Evolutionary conservation across 2,888 invertebrate species (phyloP).

Genomic region (Hesperia comma): DNA sequence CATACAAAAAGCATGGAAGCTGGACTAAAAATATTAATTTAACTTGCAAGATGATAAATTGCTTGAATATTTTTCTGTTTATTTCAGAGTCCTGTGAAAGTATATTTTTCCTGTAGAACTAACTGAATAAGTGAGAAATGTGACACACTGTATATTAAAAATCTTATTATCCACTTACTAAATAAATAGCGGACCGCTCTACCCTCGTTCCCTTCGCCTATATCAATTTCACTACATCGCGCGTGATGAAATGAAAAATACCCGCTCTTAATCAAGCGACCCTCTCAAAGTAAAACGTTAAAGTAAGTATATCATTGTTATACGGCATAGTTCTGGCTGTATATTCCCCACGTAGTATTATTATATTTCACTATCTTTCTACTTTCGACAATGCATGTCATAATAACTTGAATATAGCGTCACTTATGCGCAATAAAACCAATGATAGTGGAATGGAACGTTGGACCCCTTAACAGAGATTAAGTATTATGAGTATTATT

Average conservation of each 20-base stretch:
- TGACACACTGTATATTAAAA: slow-evolving; percentile 11
- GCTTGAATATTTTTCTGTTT: slow-evolving; percentile 30
- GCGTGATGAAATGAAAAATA: slow-evolving; percentile 14
- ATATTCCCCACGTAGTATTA: not conserved
- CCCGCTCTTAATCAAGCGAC: slow-evolving; percentile 7
- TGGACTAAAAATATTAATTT: slow-evolving; percentile 47
- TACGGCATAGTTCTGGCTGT: not conserved
- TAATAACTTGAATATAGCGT: too few relatives aligned
- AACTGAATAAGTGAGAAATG: slow-evolving; percentile 1
- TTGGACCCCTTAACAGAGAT: too few relatives aligned
- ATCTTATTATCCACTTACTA: slow-evolving; percentile 17
- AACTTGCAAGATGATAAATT: slow-evolving; percentile 46
- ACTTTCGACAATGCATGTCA: too few relatives aligned
- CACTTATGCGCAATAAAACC: too few relatives aligned
- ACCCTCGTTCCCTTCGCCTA: not conserved
- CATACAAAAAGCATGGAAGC: slow-evolving; percentile 47
- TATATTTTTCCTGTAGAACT: not conserved
- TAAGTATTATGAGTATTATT: too few relatives aligned
- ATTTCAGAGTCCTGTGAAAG: slow-evolving; percentile 9
- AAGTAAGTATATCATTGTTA: not conserved
- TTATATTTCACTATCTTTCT: too few relatives aligned
- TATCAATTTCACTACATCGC: slow-evolving; percentile 13
- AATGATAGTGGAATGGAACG: too few relatives aligned
- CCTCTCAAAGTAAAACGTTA: not conserved
- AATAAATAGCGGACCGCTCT: not conserved